A percentile compares a stretch with the other conserved stretches of the same genome.
phyloP scores from a whole-genome alignment of 2,113 vertebrate species.

The Albula glossodonta region DNA sequence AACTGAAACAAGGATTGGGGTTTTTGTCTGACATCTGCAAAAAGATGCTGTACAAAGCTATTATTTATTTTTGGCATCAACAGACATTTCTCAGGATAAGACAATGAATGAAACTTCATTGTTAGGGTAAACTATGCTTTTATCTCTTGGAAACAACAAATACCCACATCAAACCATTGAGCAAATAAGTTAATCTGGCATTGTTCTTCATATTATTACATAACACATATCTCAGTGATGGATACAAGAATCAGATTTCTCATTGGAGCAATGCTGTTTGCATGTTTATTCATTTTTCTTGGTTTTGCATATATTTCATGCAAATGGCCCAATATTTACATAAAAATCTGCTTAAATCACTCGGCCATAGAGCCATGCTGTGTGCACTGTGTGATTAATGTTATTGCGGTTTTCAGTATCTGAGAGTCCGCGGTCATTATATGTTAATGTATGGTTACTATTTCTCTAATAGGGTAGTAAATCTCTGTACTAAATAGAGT shows the following conservation, averaged over 20 bases:
- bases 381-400: neutral
- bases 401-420: neutral
- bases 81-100: too few species aligned
- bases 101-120: too few species aligned
- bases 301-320: neutral
- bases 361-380: neutral
- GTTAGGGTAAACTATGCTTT: too few species aligned
- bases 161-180: neutral
- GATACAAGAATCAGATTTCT: neutral
- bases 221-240: neutral
- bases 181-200: neutral
- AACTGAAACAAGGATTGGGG: too few species aligned
- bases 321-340: neutral
- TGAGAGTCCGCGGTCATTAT: neutral
- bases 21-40: too few species aligned
- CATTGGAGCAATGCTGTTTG: neutral
- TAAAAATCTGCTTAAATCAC: neutral
- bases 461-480: conserved; percentile 8
- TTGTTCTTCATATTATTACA: neutral
- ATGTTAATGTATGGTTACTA: conserved; percentile 12
- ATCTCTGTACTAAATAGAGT: neutral
- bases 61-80: too few species aligned
- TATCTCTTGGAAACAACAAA: neutral
- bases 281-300: neutral
- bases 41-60: too few species aligned